phyloP scores from a whole-genome alignment of 92 coral and sea anemone species.

The Epizoanthus scotinus region DNA sequence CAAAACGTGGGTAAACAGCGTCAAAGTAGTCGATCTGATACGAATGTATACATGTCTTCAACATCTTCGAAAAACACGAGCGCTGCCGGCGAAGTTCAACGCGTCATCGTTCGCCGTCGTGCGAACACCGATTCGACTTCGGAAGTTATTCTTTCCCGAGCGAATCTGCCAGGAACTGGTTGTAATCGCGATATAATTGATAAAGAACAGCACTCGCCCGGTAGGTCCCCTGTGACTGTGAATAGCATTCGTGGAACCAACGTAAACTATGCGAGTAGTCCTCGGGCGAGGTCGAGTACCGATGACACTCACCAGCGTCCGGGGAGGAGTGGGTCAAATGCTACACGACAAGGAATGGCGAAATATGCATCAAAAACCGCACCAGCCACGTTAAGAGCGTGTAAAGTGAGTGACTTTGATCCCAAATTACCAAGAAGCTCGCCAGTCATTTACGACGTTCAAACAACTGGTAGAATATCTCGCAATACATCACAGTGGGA shows the following conservation, averaged over 20 bases:
- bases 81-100: background rate
- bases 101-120: slow-evolving; percentile 13
- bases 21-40: slow-evolving; percentile 19
- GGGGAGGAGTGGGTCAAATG: slow-evolving; percentile 19
- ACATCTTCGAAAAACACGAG: background rate
- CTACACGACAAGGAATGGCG: slow-evolving; percentile 44
- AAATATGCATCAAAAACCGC: slow-evolving; percentile 36
- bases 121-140: slow-evolving; percentile 30
- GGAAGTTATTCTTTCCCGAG: background rate
- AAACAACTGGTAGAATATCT: slow-evolving; percentile 32
- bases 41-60: slow-evolving; percentile 28
- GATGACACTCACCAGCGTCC: slow-evolving; percentile 37
- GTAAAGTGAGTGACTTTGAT: slow-evolving; percentile 21
- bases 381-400: slow-evolving; percentile 24
- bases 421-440: slow-evolving; percentile 36
- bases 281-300: slow-evolving; percentile 13
- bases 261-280: slow-evolving; percentile 37
- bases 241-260: slow-evolving; percentile 79
- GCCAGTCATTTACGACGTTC: slow-evolving; percentile 56
- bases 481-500: background rate
- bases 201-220: slow-evolving; percentile 53
- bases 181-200: slow-evolving; percentile 6
- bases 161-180: background rate
- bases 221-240: slow-evolving; percentile 67
- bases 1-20: background rate